Evolutionary conservation across 2,113 vertebrate species (phyloP), one percentile per base, ranked within the genome.

Genomic region (Chionodraco myersi): DNA sequence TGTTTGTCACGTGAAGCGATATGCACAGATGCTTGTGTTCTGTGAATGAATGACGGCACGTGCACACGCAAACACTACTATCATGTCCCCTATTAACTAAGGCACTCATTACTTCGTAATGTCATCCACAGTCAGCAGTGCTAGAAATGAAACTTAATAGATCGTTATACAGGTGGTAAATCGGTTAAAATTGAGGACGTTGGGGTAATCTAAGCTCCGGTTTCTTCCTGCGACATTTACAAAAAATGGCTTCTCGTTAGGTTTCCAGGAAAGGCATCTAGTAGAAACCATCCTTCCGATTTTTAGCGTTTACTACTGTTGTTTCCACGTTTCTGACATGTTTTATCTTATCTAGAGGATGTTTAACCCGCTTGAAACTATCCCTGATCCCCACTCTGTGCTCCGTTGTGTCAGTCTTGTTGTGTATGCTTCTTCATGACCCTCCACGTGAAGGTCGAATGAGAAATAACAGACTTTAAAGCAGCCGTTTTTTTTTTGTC

Each of bases 41-140:
- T 18, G 48, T 77, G 91, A 92, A 91, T 92, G 91, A 72, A 80
- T 87, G 88, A 89, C 82, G 84, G 89, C 92, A 93, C 88, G 89
- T 89, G 90, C 60, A n/a, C 54, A 47, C 23, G 59, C 14, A 54
- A 12, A 13, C 49, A 45, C 54, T 41, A 10, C 4, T 44, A 48
- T 26, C 26, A 26, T 41, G n/a, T 15, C 3, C 30, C 13, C 18
- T 45, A 2, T 41, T 5, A 34, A 41, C 67, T 41, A 62, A 84
- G 6, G 0, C 21, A 12, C 47, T 10, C 9, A 5, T 52, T 56
- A 34, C 68, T 47, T 45, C 1, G 2, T 6, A 14, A 30, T n/a
- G 4, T 0, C 13, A 6, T 11, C 36, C 13, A 4, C n/a, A 6
- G 5, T 10, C 2, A 5, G 0, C 10, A 4, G 1, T n/a, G 0